A percentile compares a stretch with the other conserved stretches of the same genome.
Evolutionary conservation across 2,797 vertebrate genomes (phyloP).

Genomic region (Etheostoma perlongum): DNA sequence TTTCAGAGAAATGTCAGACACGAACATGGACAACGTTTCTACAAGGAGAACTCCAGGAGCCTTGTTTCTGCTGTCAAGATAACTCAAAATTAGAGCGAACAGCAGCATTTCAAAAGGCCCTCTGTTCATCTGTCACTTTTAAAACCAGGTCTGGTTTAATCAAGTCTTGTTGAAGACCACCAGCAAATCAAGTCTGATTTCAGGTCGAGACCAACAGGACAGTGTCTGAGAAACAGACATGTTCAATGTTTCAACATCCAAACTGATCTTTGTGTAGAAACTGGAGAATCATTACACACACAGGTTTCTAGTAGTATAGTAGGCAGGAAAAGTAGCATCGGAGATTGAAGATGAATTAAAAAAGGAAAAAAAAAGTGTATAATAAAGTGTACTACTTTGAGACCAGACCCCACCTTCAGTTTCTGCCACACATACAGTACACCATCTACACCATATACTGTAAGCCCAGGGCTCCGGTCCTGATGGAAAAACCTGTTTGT

Average conservation of each 20-base stretch:
- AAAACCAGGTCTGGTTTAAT: background rate
- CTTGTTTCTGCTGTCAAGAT: constrained; percentile 33
- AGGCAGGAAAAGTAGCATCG: background rate
- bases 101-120: background rate
- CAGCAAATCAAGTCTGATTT: background rate
- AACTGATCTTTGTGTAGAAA: background rate
- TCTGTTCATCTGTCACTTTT: background rate
- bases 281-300: background rate
- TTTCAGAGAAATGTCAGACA: constrained; percentile 36
- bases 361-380: too few relatives aligned
- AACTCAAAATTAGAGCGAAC: background rate
- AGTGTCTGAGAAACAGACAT: background rate
- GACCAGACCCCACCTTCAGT: background rate
- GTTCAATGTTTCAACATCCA: background rate
- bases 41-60: constrained; percentile 37
- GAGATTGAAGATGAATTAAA: background rate
- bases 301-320: background rate
- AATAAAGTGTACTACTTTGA: background rate
- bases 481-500: background rate
- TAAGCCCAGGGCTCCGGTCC: background rate
- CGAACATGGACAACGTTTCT: constrained; percentile 36
- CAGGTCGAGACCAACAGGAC: background rate
- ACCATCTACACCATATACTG: background rate
- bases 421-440: background rate
- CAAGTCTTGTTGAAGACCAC: background rate